Base-by-base conservation (phyloP, 2,797 vertebrate genomes). In the Neosilurus mollespiculum region DNA sequence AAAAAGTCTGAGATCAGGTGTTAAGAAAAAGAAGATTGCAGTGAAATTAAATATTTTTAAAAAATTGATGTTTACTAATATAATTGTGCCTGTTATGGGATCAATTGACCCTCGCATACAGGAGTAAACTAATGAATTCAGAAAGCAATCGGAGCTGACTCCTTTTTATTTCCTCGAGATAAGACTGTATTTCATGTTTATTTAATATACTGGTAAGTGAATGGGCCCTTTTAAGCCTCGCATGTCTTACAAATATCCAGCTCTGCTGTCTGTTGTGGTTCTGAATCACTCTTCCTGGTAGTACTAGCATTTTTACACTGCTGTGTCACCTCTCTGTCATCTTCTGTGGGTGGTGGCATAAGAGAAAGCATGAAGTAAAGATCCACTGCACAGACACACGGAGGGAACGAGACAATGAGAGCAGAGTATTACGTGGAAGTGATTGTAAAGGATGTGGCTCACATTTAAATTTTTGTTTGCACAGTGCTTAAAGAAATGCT, bases 401-500 rank as follows among this genome's bases (percentile, higher is more conserved):
- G 30, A 61, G 22, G 77, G 16, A 6, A 37, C 26, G 34, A 26
- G 43, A 65, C 61, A 26, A 4, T 65, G 24, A 51, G 37, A 22
- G 20, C 58, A 43, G n/a, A 49, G 59, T 53, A 65, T 22, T 53
- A 22, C 65, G 77, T 51, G 61, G 22, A 78, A 53, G 30, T 20
- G 61, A 65, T 11, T 65, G n/a, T 43, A 78, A 53, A 78, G n/a
- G 61, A 78, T 78, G 59, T 78, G 43, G 77, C 77, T 65, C 77
- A 26, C n/a, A 49, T 78, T 53, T 30, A 65, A 53, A 65, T 18
- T 53, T 58, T 37, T 58, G 66, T 54, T 54, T 20, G 51, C 30
- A 64, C 20, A 22, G 16, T 56, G 62, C 11, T 43, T 59, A 54
- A 71, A 9, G 20, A 69, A 80, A 69, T 70, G 53, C 15, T 67